Evolutionary conservation across 2,888 invertebrate species (phyloP).

Genomic region (Xylota segnis): DNA sequence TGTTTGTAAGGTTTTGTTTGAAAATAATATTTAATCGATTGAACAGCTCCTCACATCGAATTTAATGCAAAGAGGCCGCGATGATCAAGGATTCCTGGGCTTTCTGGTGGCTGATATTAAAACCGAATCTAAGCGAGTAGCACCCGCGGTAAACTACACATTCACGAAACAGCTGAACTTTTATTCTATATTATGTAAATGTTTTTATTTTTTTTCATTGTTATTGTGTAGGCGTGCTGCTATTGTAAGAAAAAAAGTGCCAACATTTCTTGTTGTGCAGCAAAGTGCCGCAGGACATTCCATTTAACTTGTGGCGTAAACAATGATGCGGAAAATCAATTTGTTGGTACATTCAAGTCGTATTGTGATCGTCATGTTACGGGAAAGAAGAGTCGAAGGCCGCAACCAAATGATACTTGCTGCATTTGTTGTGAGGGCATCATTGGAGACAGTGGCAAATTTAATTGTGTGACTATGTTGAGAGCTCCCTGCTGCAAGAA

Average conservation of each 20-base stretch:
- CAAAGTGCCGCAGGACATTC: slow-evolving; percentile 88
- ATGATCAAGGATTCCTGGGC: slow-evolving; percentile 90
- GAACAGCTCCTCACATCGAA: slow-evolving; percentile 89
- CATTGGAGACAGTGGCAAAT: slow-evolving; percentile 79
- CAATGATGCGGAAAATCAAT: slow-evolving; percentile 88
- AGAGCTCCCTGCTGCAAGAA: slow-evolving; percentile 92
- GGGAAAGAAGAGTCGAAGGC: slow-evolving; percentile 40
- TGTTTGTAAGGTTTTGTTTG: neutral
- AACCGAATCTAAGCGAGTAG: slow-evolving; percentile 88
- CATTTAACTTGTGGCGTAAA: slow-evolving; percentile 91
- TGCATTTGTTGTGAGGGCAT: slow-evolving; percentile 89
- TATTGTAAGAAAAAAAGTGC: slow-evolving; percentile 89
- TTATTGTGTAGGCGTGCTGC: slow-evolving; percentile 87
- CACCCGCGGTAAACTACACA: slow-evolving; percentile 86
- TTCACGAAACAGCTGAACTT: neutral
- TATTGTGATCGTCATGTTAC: slow-evolving; percentile 80
- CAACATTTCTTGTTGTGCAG: slow-evolving; percentile 89
- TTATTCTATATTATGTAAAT: slow-evolving; percentile 25
- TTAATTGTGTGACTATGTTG: slow-evolving; percentile 85
- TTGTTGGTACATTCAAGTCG: slow-evolving; percentile 87
- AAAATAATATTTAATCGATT: slow-evolving; percentile 64
- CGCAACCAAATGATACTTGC: slow-evolving; percentile 84
- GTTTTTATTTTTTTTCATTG: slow-evolving; percentile 24
- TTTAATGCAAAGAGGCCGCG: slow-evolving; percentile 88
- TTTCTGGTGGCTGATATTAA: slow-evolving; percentile 89